Evolutionary conservation across 2,888 invertebrate species (phyloP).

Genomic region (Clepsis dumicolana): DNA sequence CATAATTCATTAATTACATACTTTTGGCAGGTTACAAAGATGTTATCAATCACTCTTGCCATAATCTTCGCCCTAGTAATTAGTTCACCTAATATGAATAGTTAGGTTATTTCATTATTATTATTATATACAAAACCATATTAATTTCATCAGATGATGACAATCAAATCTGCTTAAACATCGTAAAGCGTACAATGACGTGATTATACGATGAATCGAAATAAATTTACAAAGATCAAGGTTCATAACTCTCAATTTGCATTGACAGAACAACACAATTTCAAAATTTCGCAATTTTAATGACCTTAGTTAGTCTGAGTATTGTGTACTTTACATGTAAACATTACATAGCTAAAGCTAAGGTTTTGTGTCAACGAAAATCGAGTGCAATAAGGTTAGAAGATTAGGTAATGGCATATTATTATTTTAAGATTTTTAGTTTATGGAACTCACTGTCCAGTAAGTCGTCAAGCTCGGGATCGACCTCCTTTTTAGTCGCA

Average conservation of each 20-base stretch:
- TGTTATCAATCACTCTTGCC: no score
- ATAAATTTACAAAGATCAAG: slow-evolving; percentile 2
- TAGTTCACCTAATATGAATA: no score
- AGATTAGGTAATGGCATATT: slow-evolving; percentile 65
- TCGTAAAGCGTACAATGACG: background rate
- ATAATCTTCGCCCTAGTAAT: no score
- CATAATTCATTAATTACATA: no score
- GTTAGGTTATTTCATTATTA: slow-evolving; percentile 35
- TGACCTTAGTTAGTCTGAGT: slow-evolving; percentile 1
- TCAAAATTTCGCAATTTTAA: background rate
- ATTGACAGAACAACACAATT: background rate
- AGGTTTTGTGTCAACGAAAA: slow-evolving; percentile 11
- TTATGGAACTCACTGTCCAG: slow-evolving; percentile 88
- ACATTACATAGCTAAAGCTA: slow-evolving; percentile 7
- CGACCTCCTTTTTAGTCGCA: slow-evolving; percentile 73
- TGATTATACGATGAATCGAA: background rate
- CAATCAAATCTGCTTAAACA: background rate
- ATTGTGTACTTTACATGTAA: background rate
- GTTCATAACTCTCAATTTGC: background rate
- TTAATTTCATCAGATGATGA: slow-evolving; percentile 22
- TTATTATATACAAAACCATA: slow-evolving; percentile 41
- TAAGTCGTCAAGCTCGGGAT: slow-evolving; percentile 90
- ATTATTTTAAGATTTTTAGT: slow-evolving; percentile 41
- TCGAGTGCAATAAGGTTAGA: slow-evolving; percentile 55
- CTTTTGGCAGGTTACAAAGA: no score